Evolutionary conservation across 1,140 invertebrate species (phyloP), one percentile per base, ranked within the genome.

Genomic region (Aphis gossypii): DNA sequence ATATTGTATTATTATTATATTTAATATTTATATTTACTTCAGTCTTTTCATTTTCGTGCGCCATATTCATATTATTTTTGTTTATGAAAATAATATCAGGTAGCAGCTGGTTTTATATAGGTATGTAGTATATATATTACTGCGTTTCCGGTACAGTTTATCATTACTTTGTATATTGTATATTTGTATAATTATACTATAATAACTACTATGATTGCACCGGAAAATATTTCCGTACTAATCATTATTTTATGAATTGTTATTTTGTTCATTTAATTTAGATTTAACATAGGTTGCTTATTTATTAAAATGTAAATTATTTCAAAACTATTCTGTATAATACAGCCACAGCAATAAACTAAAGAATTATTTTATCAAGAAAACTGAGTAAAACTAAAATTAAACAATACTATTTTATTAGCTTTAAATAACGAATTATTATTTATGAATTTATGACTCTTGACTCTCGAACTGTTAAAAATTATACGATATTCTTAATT

Each of bases 331-430:
- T 41, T 41, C 38, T 76, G n/a, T n/a, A 76, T n/a, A n/a, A 76
- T 76, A 18, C 30, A 76, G n/a, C 14, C 30, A 9, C 60, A 68
- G 60, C 56, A n/a, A 30, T 30, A 11, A 14, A 68, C 30, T 11
- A n/a, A n/a, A 76, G 30, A n/a, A 6, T 0, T 76, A 76, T 76
- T 76, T 76, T 76, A 76, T 76, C 14, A 76, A n/a, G 14, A 76
- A n/a, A 76, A 18, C 60, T n/a, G 6, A n/a, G 30, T 76, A 20
- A n/a, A n/a, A n/a, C 60, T n/a, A 76, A 76, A 68, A 76, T 76
- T 76, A n/a, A 68, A 60, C n/a, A 68, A 20, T n/a, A n/a, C n/a
- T n/a, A n/a, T 76, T n/a, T 76, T n/a, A 76, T 76, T 76, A 76
- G 60, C 14, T 76, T n/a, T 76, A 76, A 14, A 76, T 14, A n/a